Conservation (phyloP, 2,113 vertebrate species). For the Rattus rattus region DNA sequence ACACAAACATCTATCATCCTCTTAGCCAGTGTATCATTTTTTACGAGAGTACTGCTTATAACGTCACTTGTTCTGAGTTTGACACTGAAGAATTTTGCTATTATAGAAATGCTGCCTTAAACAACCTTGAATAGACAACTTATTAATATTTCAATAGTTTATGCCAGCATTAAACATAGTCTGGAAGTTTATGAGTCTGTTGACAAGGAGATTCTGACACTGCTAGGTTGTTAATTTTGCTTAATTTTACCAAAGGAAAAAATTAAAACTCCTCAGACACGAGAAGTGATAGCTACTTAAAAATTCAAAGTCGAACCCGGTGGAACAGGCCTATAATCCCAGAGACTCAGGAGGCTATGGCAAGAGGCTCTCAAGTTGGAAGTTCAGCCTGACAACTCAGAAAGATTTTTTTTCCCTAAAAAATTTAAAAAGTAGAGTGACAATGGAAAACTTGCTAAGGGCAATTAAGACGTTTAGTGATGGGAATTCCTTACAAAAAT, state of each 20-base stretch:
- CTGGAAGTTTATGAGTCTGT: not conserved
- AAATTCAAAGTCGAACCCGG: not conserved
- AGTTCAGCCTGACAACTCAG: not conserved
- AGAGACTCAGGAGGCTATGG: not conserved
- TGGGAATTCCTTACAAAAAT: not conserved
- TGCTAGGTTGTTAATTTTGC: not conserved
- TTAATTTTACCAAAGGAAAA: constrained; percentile 4
- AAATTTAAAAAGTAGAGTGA: not conserved
- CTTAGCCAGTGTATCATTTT: not conserved
- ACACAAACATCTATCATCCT: not conserved
- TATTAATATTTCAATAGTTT: constrained; percentile 28
- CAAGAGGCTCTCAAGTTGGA: too few species aligned
- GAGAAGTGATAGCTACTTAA: not conserved
- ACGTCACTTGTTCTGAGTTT: not conserved
- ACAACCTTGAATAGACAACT: not conserved
- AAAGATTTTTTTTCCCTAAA: not conserved
- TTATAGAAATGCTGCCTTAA: not conserved
- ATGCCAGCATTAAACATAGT: not conserved
- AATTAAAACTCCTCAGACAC: not conserved
- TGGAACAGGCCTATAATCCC: not conserved
- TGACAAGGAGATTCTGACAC: not conserved
- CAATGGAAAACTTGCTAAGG: not conserved
- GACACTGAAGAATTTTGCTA: not conserved
- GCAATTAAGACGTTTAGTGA: not conserved
- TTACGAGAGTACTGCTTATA: not conserved